phyloP scores from a whole-genome alignment of 2,797 vertebrate species.

The Champsocephalus esox region DNA sequence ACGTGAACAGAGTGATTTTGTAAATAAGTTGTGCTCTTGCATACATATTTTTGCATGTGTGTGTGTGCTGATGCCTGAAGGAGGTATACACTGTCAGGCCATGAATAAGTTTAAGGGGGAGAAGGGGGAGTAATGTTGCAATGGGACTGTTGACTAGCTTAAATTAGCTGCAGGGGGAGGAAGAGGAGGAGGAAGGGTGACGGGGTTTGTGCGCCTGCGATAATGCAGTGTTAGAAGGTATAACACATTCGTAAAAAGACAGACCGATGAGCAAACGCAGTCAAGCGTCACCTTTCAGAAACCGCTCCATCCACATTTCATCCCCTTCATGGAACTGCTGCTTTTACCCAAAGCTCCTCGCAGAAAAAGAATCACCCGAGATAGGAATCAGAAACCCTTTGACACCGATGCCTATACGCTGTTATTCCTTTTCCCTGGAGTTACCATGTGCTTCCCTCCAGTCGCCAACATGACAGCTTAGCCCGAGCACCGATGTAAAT shows the following conservation, averaged over 20 bases:
- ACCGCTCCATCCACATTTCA: slow-evolving; percentile 13
- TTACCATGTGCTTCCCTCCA: slow-evolving; percentile 36
- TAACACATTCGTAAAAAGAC: slow-evolving; percentile 52
- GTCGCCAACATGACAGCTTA: slow-evolving; percentile 42
- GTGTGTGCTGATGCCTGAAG: slow-evolving; percentile 50
- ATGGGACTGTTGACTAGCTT: slow-evolving; percentile 44
- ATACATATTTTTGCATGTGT: slow-evolving; percentile 44
- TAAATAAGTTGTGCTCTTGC: slow-evolving; percentile 47
- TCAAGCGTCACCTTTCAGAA: slow-evolving; percentile 28
- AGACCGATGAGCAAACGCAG: slow-evolving; percentile 36
- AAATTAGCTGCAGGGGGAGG: slow-evolving; percentile 40
- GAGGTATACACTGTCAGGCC: slow-evolving; percentile 47
- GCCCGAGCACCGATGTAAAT: slow-evolving; percentile 49
- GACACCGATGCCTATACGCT: slow-evolving; percentile 11
- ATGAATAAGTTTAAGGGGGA: slow-evolving; percentile 34
- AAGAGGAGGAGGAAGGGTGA: slow-evolving; percentile 21
- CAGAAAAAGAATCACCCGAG: slow-evolving; percentile 22
- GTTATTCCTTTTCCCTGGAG: slow-evolving; percentile 46
- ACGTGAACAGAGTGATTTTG: slow-evolving; percentile 40
- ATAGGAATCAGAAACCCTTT: slow-evolving; percentile 34
- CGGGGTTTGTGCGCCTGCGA: slow-evolving; percentile 26
- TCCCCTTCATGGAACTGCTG: slow-evolving; percentile 28
- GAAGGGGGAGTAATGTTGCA: slow-evolving; percentile 43
- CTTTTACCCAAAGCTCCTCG: slow-evolving; percentile 31
- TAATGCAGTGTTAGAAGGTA: slow-evolving; percentile 47